Base-by-base conservation (phyloP, 2,113 vertebrate species). In the Lutjanus erythropterus region DNA sequence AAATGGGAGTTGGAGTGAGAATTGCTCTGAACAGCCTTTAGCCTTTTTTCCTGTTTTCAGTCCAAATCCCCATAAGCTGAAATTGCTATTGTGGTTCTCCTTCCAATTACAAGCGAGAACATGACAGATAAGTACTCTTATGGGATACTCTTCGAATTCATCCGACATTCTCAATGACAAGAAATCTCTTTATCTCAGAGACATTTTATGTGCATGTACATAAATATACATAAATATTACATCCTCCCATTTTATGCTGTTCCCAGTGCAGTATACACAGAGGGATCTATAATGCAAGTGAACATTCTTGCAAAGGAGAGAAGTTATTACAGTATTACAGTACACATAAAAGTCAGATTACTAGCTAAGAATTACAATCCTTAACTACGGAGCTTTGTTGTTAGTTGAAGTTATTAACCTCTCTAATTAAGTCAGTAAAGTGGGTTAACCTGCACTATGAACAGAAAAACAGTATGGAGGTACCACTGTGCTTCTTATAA, bases 31-130 rank as follows among this genome's bases (percentile, higher is more conserved):
- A 23, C 7, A 68, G 33, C 6, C 9, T 31, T 53, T 6, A 37
- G 2, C 8, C 44, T 47, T 27, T 11, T 25, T 4, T 29, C 59
- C 10, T 61, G 27, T 80, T 58, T 61, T 9, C 19, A 37, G 8
- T 49, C 16, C 16, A 64, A 47, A 71, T 52, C 58, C 50, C 23
- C 9, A 7, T 35, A 33, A 27, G 14, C 12, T 35, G 9, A 61
- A 46, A 56, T 27, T 50, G 65, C 23, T 64, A 1, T 27, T 69
- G 35, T 60, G 31, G 50, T 8, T 49, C 15, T 42, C 9, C 7
- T 64, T 16, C 42, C 2, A 46, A 61, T 47, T 47, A 71, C 11
- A 61, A 53, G 33, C 58, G 55, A 46, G 11, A 62, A 64, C 15
- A 64, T 49, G 23, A 64, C 31, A 60, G 44, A 62, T 47, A 29